Base-by-base conservation (phyloP, 2,113 vertebrate species). In the Phalacrocorax pelagicus region DNA sequence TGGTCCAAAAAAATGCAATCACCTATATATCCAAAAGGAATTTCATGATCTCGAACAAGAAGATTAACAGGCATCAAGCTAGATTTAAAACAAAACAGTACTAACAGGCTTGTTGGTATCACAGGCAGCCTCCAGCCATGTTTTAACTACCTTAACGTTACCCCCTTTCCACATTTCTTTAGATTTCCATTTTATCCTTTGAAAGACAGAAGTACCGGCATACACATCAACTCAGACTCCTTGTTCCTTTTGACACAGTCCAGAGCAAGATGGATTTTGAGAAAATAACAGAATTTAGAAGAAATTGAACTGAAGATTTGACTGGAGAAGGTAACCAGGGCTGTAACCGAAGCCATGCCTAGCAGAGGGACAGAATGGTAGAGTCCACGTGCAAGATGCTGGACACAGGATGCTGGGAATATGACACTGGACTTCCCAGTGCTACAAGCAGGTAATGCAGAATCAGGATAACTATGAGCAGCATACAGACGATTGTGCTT, bases 281-380 rank as follows among this genome's bases (percentile, higher is more conserved):
- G 73, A 97, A 95, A 96, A 59, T 26, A 94, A 55, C 9, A 51
- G 57, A 88, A 78, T 88, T 81, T 12, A 57, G 83, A 95, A 95
- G 47, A 95, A 97, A 91, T 26, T 51, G 72, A 88, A 85, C 74
- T 89, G 46, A 96, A 95, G 91, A 65, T 63, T 40, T 88, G 86
- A 77, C 84, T 49, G 74, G 58, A 72, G 93, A 94, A 94, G 81
- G 91, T 79, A 92, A 96, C 46, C 86, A 88, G 44, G 11, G 51
- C 75, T 81, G 67, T 77, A 92, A 59, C 9, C 1, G 38, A 82
- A 91, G 67, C 5, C 1, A 17, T 6, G 9, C 74, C 32, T 49
- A 75, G 42, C 20, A 58, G 83, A 94, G 87, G 32, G 80, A 8
- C 7, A n/a, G 22, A 90, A 44, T 1, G 3, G 44, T 18, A 71